A percentile compares a stretch with the other conserved stretches of the same genome.
Evolutionary conservation across 2,113 vertebrate species (phyloP).

Genomic region (Sphaerodactylus townsendi): DNA sequence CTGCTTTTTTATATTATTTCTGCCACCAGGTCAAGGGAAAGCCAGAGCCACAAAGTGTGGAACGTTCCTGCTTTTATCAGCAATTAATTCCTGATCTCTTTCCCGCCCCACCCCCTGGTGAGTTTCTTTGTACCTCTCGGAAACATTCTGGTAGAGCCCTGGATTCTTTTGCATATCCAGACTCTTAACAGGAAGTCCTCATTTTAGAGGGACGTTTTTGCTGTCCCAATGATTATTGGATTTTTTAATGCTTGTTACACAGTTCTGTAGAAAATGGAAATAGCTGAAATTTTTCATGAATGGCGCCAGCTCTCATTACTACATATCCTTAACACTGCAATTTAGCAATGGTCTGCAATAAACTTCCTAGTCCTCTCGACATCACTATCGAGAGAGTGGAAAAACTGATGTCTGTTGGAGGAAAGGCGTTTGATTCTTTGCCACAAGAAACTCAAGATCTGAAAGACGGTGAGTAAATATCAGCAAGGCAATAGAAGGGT

Average conservation of each 20-base stretch:
- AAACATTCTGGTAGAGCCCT: not conserved
- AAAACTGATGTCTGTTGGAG: conserved; percentile 86
- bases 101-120: not conserved
- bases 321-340: conserved; percentile 62
- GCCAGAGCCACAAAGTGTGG: not conserved
- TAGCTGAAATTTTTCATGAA: not conserved
- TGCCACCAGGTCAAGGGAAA: too few relatives aligned
- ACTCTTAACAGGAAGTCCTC: not conserved
- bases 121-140: not conserved
- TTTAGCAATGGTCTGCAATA: conserved; percentile 92
- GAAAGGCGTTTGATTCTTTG: conserved; percentile 84
- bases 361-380: conserved; percentile 91
- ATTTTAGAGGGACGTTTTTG: not conserved
- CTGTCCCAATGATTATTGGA: not conserved
- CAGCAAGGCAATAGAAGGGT: not conserved
- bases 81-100: not conserved
- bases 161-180: not conserved
- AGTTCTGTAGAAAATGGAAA: too few relatives aligned
- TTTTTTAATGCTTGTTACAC: not conserved
- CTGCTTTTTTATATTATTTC: not conserved
- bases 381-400: conserved; percentile 87
- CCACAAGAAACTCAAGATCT: conserved; percentile 86
- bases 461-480: conserved; percentile 81
- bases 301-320: not conserved
- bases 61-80: not conserved